Evolutionary conservation across 2,113 vertebrate species (phyloP).

Genomic region (Egretta garzetta): DNA sequence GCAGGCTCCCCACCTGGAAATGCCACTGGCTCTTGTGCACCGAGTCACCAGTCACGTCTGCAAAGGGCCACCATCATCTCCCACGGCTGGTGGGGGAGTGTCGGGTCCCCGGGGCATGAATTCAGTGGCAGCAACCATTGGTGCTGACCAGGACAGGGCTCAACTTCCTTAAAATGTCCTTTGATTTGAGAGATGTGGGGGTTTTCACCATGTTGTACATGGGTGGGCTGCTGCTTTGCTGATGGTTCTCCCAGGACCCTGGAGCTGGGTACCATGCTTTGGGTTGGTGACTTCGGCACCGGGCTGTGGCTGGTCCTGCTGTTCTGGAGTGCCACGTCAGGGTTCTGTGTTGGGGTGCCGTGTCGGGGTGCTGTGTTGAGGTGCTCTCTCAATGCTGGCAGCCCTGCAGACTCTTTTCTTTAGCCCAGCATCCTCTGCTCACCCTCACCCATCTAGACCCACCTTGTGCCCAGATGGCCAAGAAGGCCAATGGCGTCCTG

Average conservation of each 20-base stretch:
- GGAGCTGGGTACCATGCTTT: rapidly evolving
- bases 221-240: neutral
- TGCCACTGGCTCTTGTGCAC: neutral
- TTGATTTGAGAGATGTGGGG: neutral
- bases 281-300: rapidly evolving
- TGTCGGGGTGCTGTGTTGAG: neutral
- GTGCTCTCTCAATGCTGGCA: neutral
- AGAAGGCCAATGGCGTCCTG: too few species aligned
- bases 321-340: neutral
- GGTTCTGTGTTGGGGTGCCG: neutral
- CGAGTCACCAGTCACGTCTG: rapidly evolving
- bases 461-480: too few species aligned
- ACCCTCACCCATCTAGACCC: neutral
- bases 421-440: neutral
- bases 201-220: rapidly evolving
- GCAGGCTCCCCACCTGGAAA: neutral
- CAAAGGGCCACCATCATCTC: rapidly evolving
- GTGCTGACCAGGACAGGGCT: neutral
- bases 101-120: neutral
- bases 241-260: neutral
- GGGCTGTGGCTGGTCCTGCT: neutral
- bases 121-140: rapidly evolving
- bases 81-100: rapidly evolving
- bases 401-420: neutral
- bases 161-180: neutral